phyloP scores from a whole-genome alignment of 2,888 invertebrate genomes.

The Brenthis ino region DNA sequence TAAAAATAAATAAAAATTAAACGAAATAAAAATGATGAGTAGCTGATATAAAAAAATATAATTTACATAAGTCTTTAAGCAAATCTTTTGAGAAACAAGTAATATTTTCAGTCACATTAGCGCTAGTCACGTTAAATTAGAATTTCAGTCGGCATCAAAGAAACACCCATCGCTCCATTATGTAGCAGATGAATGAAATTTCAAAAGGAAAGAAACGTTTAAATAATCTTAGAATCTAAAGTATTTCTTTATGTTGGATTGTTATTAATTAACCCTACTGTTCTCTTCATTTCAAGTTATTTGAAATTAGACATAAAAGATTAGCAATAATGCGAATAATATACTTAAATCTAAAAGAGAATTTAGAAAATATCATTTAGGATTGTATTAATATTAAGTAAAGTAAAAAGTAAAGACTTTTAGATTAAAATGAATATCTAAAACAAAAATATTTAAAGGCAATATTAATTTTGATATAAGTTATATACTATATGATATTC shows the following conservation, averaged over 20 bases:
- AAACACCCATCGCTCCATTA: constrained; percentile 10
- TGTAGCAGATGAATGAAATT: constrained; percentile 16
- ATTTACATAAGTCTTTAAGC: no score
- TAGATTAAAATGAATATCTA: no score
- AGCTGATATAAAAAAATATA: no score
- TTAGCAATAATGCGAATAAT: neutral
- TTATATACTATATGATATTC: no score
- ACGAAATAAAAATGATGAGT: no score
- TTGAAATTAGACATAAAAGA: constrained; percentile 16
- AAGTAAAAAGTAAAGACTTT: no score
- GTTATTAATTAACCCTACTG: constrained; percentile 26
- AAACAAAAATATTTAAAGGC: no score
- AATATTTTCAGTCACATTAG: constrained; percentile 6
- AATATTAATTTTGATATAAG: no score
- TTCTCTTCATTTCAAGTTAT: constrained; percentile 20
- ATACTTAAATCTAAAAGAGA: neutral
- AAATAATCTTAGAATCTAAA: constrained; percentile 27
- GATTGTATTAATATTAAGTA: no score
- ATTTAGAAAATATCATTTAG: no score
- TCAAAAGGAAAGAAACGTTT: constrained; percentile 30
- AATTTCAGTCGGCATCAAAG: constrained; percentile 15
- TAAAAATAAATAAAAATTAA: no score
- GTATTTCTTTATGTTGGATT: constrained; percentile 24
- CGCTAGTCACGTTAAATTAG: constrained; percentile 9
- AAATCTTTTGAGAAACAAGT: neutral